Evolutionary conservation across 2,797 vertebrate species (phyloP), one percentile per base, ranked within the genome.

Genomic region (Babyrousa celebensis): DNA sequence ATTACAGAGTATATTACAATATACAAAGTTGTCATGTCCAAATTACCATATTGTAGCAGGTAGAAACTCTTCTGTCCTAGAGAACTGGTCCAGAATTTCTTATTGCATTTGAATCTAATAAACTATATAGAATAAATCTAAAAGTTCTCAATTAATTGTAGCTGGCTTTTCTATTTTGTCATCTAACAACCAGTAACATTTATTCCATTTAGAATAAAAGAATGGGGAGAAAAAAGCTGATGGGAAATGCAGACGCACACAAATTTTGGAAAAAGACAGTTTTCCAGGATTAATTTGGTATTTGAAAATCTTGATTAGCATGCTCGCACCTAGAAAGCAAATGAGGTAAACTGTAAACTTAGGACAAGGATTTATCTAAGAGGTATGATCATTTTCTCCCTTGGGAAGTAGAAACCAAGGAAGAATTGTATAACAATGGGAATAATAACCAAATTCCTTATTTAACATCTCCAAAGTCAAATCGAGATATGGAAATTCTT

Each of bases 171-270:
- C 29, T 90, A 20, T 18, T 75, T 93, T 94, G 12, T 5, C 8
- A 40, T 75, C 11, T 84, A 87, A 71, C 8, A 12, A 36, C 1
- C 0, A 29, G 20, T 17, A 62, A 75, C 32, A 72, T 70, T 89
- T 74, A 85, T 84, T 83, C 3, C 89, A 79, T 94, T n/a, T 89
- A 48, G 6, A 67, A 87, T 48, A n/a, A 20, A 74, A 82, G 23
- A 88, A 70, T 63, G 63, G 15, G 3, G 56, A 58, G 36, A 5
- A 32, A 20, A 17, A 75, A 54, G 25, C 43, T 90, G 10, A 63
- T 67, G 32, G 88, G 11, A 4, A 85, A 75, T 1, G 62, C 3
- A 78, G 3, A 48, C 1, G 67, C 36, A 36, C 15, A 10, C 68
- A n/a, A 14, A 3, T 67, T 86, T 82, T 91, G 8, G 12, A 12